phyloP scores from a whole-genome alignment of 1,140 invertebrate species.

The Oreohelix idahoensis region DNA sequence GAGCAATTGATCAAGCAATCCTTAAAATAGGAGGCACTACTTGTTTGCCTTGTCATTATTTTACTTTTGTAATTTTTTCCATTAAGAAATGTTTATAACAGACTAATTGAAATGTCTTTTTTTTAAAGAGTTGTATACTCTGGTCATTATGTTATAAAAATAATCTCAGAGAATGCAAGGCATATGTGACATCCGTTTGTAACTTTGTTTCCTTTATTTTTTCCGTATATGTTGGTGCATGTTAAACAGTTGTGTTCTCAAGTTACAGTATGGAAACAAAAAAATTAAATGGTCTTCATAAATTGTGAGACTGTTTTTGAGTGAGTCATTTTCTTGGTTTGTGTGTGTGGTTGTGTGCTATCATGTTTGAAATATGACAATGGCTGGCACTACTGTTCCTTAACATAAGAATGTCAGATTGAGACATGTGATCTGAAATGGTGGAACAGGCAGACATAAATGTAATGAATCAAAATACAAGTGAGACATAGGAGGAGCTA shows the following conservation, averaged over 20 bases:
- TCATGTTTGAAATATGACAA: too few relatives aligned
- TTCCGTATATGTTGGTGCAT: neutral
- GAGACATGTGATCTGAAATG: too few relatives aligned
- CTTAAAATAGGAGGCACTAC: neutral
- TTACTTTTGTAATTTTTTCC: neutral
- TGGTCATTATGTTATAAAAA: too few relatives aligned
- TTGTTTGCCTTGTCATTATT: neutral
- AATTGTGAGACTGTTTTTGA: slow-evolving; percentile 14
- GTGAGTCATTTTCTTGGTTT: slow-evolving; percentile 14
- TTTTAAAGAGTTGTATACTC: too few relatives aligned
- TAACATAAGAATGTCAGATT: too few relatives aligned
- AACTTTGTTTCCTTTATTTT: neutral
- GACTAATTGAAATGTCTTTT: too few relatives aligned
- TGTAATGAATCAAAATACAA: too few relatives aligned
- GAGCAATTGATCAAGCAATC: slow-evolving; percentile 27
- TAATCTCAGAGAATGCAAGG: neutral
- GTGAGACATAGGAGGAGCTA: too few relatives aligned
- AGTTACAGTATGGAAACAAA: slow-evolving; percentile 10
- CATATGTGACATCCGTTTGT: neutral
- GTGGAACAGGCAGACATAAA: too few relatives aligned
- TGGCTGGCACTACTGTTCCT: too few relatives aligned
- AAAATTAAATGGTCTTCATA: slow-evolving; percentile 35
- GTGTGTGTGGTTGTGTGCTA: neutral
- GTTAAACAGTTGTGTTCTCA: slow-evolving; percentile 9
- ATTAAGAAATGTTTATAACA: neutral